Evolutionary conservation across 2,888 invertebrate species (phyloP).

Genomic region (Phortica magna): DNA sequence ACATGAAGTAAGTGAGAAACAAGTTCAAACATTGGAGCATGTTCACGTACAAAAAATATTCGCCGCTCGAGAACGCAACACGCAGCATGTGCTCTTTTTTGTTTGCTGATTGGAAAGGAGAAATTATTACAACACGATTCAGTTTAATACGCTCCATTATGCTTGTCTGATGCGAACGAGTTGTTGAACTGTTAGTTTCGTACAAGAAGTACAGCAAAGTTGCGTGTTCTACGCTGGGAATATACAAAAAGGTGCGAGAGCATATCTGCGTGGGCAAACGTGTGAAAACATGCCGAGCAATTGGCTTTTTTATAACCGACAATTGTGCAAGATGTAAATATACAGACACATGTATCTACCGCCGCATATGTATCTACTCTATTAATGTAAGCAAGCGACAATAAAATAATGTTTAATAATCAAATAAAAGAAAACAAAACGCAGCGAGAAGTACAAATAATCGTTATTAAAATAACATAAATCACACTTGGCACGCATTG

Average conservation of each 20-base stretch:
- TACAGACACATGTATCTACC: no score
- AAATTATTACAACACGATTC: slow-evolving; percentile 26
- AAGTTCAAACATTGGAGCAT: slow-evolving; percentile 51
- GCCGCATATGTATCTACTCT: no score
- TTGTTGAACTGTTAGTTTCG: background rate
- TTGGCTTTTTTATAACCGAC: background rate
- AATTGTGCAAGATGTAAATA: no score
- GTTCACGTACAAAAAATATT: slow-evolving; percentile 31
- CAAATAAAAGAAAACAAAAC: no score
- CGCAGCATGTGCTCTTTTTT: slow-evolving; percentile 20
- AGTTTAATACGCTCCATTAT: slow-evolving; percentile 18
- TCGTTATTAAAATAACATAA: no score
- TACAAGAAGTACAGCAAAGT: background rate
- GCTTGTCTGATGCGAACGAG: slow-evolving; percentile 15
- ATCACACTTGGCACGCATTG: no score
- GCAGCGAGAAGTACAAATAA: no score
- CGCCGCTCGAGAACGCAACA: background rate
- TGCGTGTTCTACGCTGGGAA: slow-evolving; percentile 6
- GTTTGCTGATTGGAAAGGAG: background rate
- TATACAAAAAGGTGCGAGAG: background rate
- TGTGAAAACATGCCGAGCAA: background rate
- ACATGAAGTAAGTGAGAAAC: slow-evolving; percentile 33
- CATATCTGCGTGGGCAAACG: background rate
- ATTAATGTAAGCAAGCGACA: no score
- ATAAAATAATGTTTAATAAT: no score